These are phyloP conservation scores for Cyclura pinguis DNA, from an alignment of 2,797 vertebrate genomes.

Conservation along the genomic window DNA sequence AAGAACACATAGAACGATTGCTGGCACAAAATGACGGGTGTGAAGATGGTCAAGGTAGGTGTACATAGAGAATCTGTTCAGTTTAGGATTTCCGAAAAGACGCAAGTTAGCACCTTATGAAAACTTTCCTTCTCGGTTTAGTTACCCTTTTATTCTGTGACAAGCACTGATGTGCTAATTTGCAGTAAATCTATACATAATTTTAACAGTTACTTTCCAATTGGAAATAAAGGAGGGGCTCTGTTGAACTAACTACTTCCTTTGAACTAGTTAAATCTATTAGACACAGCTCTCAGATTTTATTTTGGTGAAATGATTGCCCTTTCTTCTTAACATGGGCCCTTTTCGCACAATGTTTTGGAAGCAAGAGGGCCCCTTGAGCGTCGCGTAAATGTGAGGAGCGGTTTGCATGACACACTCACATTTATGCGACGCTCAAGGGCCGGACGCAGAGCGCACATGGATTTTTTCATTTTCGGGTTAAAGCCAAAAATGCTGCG, in stretches of 20 bases:
- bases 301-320: neutral
- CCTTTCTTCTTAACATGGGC: neutral
- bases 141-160: conserved; percentile 26
- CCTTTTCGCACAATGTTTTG: no score
- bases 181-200: conserved; percentile 22
- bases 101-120: conserved; percentile 11
- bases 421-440: no score
- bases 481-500: no score
- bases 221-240: neutral
- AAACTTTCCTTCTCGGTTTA: neutral
- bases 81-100: conserved; percentile 16
- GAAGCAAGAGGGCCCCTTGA: no score
- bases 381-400: no score
- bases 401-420: no score
- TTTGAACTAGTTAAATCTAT: conserved; percentile 1
- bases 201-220: neutral
- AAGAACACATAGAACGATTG: conserved; percentile 88
- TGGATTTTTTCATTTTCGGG: no score
- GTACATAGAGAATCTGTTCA: neutral
- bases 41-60: conserved; percentile 85
- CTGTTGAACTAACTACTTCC: no score
- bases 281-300: neutral
- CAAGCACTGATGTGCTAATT: conserved; percentile 2
- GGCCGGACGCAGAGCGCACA: no score
- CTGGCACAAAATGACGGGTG: conserved; percentile 82